Evolutionary conservation across 2,888 invertebrate genomes (phyloP).

Genomic region (Acanthosepion esculentum): DNA sequence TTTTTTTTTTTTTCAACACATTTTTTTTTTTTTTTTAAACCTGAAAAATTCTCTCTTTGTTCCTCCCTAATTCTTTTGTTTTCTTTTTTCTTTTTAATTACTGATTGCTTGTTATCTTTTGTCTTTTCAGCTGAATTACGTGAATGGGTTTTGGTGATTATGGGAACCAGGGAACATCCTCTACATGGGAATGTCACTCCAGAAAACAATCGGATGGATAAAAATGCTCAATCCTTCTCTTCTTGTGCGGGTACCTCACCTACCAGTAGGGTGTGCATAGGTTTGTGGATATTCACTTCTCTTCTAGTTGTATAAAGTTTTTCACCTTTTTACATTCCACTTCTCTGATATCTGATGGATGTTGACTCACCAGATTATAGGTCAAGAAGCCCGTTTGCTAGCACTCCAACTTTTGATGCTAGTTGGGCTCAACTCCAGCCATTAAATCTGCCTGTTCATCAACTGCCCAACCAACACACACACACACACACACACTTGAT

Average conservation of each 20-base stretch:
- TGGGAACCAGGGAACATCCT: constrained; percentile 65
- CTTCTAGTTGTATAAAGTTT: constrained; percentile 38
- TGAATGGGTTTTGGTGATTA: constrained; percentile 68
- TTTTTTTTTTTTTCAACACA: too few species aligned
- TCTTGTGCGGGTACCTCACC: constrained; percentile 46
- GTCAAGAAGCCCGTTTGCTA: not conserved
- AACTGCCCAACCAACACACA: not conserved
- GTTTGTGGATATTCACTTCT: constrained; percentile 49
- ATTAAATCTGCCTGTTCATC: not conserved
- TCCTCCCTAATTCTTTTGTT: too few species aligned
- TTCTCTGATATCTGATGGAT: constrained; percentile 42
- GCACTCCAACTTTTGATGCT: not conserved
- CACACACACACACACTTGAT: not conserved
- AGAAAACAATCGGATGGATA: constrained; percentile 49
- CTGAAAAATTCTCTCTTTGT: too few species aligned
- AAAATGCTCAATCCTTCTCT: not conserved
- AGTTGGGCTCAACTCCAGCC: not conserved
- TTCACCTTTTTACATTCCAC: constrained; percentile 47
- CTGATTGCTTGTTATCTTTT: constrained; percentile 50
- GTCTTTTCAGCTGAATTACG: constrained; percentile 67
- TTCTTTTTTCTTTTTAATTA: not conserved
- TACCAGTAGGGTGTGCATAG: constrained; percentile 48
- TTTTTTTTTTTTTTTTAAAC: too few species aligned
- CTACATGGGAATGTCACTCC: constrained; percentile 61
- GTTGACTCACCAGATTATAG: not conserved